A percentile compares a stretch with the other conserved stretches of the same genome.
These are phyloP conservation scores for Bembecia ichneumoniformis DNA, from an alignment of 2,888 invertebrate genomes.

Conservation along the genomic window DNA sequence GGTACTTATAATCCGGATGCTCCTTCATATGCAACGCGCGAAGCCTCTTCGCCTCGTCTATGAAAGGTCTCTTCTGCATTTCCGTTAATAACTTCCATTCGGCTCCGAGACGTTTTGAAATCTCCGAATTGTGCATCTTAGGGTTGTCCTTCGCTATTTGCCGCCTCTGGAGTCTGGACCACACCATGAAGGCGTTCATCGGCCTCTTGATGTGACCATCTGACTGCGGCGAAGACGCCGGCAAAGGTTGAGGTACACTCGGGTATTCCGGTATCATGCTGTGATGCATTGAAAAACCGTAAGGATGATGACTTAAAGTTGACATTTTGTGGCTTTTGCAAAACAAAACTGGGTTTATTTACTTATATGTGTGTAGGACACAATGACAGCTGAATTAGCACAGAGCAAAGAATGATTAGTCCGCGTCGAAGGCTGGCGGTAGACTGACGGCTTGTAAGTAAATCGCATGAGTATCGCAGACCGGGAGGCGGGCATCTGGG, in stretches of 20 bases:
- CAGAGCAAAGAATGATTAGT: constrained; percentile 47
- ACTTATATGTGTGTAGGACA: constrained; percentile 34
- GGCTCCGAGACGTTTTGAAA: constrained; percentile 91
- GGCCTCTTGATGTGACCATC: constrained; percentile 94
- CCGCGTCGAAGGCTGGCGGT: constrained; percentile 62
- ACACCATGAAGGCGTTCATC: constrained; percentile 99
- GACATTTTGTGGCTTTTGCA: constrained; percentile 42
- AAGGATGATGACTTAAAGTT: constrained; percentile 66
- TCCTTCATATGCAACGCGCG: constrained; percentile 91
- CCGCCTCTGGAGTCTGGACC: constrained; percentile 92
- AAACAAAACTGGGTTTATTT: constrained; percentile 22
- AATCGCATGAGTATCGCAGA: constrained; percentile 39
- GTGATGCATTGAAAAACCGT: constrained; percentile 67
- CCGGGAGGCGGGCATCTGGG: constrained; percentile 46
- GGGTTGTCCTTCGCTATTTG: constrained; percentile 96
- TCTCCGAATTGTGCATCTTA: constrained; percentile 92
- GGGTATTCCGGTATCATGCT: constrained; percentile 64
- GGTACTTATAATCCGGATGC: constrained; percentile 92
- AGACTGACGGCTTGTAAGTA: constrained; percentile 49
- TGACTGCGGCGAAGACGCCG: constrained; percentile 59
- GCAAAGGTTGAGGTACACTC: constrained; percentile 54
- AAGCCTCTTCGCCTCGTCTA: constrained; percentile 93
- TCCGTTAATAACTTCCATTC: constrained; percentile 94
- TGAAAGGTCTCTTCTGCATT: constrained; percentile 91
- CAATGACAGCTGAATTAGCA: constrained; percentile 58